Evolutionary conservation across 2,888 invertebrate species (phyloP).

Genomic region (Dicyrtomina minuta): DNA sequence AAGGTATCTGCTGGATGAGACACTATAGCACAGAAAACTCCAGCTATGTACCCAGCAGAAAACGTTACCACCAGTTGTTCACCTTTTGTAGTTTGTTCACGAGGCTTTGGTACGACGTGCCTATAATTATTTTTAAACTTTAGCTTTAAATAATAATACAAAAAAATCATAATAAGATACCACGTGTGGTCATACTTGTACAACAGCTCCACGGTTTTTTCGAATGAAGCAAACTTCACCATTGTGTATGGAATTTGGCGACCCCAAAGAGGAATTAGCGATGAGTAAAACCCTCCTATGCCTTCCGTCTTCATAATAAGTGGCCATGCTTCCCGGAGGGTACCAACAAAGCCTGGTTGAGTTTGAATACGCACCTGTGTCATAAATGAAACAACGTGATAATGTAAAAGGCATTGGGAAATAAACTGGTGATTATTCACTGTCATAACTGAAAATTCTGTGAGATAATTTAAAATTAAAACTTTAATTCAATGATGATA

Average conservation of each 20-base stretch:
- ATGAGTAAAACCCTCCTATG: conserved; percentile 88
- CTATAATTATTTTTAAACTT: conserved; percentile 55
- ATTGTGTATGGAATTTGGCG: conserved; percentile 99
- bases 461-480: too few species aligned
- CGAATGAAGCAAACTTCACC: conserved; percentile 99
- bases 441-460: too few species aligned
- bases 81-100: conserved; percentile 82
- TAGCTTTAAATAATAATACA: background rate
- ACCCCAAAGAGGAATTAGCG: conserved; percentile 92
- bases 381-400: too few species aligned
- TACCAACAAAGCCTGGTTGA: conserved; percentile 85
- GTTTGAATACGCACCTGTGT: conserved; percentile 87
- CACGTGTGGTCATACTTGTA: conserved; percentile 64
- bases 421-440: too few species aligned
- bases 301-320: conserved; percentile 88
- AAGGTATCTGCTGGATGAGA: conserved; percentile 98
- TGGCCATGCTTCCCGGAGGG: conserved; percentile 86
- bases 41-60: conserved; percentile 95
- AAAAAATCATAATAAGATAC: background rate
- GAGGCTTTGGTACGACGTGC: conserved; percentile 89
- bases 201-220: conserved; percentile 88
- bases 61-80: conserved; percentile 96
- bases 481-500: too few species aligned
- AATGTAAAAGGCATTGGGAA: too few species aligned
- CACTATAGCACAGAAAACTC: conserved; percentile 97